phyloP scores from a whole-genome alignment of 2,797 vertebrate species.

The Ptychadena robeensis region DNA sequence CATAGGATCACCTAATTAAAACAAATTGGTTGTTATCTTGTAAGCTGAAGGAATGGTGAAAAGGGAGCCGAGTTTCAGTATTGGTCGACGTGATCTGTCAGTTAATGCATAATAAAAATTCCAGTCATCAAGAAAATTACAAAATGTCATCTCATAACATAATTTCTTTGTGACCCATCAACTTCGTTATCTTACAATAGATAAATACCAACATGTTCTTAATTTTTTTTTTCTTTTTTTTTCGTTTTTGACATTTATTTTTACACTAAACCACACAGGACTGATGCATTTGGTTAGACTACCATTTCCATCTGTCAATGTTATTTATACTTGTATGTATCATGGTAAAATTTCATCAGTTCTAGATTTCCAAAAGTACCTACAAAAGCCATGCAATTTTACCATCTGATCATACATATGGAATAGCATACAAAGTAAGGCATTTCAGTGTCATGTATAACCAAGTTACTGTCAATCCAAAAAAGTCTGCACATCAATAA shows the following conservation, averaged over 20 bases:
- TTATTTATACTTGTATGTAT: constrained; percentile 84
- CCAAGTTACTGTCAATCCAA: constrained; percentile 89
- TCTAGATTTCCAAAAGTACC: constrained; percentile 87
- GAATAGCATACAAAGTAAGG: constrained; percentile 99
- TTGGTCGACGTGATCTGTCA: constrained; percentile 92
- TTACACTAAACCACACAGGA: constrained; percentile 87
- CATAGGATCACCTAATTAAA: constrained; percentile 94
- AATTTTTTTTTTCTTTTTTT: constrained; percentile 57
- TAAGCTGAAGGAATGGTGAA: constrained; percentile 91
- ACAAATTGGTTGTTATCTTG: constrained; percentile 90
- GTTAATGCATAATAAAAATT: constrained; percentile 90
- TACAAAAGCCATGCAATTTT: constrained; percentile 98
- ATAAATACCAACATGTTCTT: constrained; percentile 85
- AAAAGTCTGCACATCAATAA: constrained; percentile 90
- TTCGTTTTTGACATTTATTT: constrained; percentile 64
- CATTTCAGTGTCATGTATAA: constrained; percentile 99
- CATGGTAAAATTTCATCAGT: constrained; percentile 85
- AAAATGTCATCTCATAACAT: constrained; percentile 90
- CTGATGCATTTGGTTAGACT: constrained; percentile 87
- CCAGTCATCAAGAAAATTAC: constrained; percentile 88
- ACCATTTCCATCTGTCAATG: constrained; percentile 84
- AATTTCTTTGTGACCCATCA: constrained; percentile 92
- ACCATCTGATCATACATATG: constrained; percentile 92
- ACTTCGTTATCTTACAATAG: constrained; percentile 84
- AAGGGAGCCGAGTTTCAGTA: constrained; percentile 93